Base-by-base conservation (phyloP, 1,140 invertebrate genomes). In the Whitmania pigra region DNA sequence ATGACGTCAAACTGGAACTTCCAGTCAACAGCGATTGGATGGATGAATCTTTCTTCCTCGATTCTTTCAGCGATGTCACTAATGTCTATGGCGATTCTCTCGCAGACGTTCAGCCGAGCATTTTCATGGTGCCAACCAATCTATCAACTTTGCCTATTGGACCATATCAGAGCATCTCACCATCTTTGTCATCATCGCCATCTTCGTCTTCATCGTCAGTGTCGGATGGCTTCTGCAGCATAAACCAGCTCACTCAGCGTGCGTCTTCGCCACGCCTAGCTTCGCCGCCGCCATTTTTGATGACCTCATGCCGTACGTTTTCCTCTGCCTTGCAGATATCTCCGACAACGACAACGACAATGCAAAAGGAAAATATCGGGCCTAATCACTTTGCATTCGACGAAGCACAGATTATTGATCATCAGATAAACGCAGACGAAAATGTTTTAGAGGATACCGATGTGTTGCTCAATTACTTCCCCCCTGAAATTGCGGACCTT, bases 381-480 rank as follows among this genome's bases (percentile, higher is more conserved):
- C 9, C 57, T n/a, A 63, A 63, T 31, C 57, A 63, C 57, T 25
- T 25, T 63, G 11, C 11, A 63, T 4, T 25, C 15, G 29, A 63
- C 20, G 29, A 63, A 22, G 5, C 9, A 11, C 43, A 49, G 9
- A 7, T 49, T 11, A 49, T 49, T 17, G 43, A 63, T 63, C 29
- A 4, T 63, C 57, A 63, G 29, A 22, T 15, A 7, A 13, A 63
- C 22, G 2, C 57, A n/a, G 22, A 63, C 2, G 22, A 63, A 18
- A 31, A 63, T 15, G 20, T 15, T 18, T 11, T n/a, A 22, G 29
- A 63, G 22, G 57, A 63, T 17, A 22, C 29, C 11, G 57, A 63
- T 31, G 15, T 31, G 7, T 25, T 63, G 57, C 29, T 63, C 22
- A 63, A 77, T n/a, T 68, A 68, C n/a, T 68, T 68, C 20, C 67